Conservation (phyloP, 1,140 invertebrate genomes). For the Euglossa dilemma region DNA sequence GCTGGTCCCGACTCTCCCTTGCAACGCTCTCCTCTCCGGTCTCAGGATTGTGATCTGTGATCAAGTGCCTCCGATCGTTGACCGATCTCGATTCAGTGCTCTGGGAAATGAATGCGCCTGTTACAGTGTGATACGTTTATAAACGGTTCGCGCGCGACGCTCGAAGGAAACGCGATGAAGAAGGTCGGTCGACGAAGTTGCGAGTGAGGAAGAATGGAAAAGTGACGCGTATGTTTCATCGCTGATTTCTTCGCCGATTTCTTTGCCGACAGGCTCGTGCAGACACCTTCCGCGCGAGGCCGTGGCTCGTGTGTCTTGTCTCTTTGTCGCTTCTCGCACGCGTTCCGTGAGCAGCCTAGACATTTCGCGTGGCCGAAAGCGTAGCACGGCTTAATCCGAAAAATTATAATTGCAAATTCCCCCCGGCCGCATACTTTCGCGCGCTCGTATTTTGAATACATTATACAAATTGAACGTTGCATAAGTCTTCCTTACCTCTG, state of each 20-base stretch:
- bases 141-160: too few relatives aligned
- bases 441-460: constrained; percentile 45
- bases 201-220: not conserved
- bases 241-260: not conserved
- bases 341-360: not conserved
- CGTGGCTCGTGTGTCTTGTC: not conserved
- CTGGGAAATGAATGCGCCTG: constrained; percentile 12
- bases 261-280: not conserved
- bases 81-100: not conserved
- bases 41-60: constrained; percentile 24
- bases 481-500: constrained; percentile 11
- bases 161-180: too few relatives aligned
- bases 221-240: not conserved
- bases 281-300: not conserved
- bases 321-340: not conserved
- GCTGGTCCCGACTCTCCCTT: too few relatives aligned
- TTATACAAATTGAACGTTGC: constrained; percentile 53
- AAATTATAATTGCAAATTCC: constrained; percentile 48
- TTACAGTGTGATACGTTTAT: constrained; percentile 18
- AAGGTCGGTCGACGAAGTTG: not conserved
- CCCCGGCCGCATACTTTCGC: not conserved
- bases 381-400: constrained; percentile 35
- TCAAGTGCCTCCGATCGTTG: constrained; percentile 15
- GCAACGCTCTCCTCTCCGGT: not conserved
- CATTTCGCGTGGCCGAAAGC: not conserved